A percentile compares a stretch with the other conserved stretches of the same genome.
Conservation (phyloP, 2,888 invertebrate species). For the Tipula vernalis region DNA sequence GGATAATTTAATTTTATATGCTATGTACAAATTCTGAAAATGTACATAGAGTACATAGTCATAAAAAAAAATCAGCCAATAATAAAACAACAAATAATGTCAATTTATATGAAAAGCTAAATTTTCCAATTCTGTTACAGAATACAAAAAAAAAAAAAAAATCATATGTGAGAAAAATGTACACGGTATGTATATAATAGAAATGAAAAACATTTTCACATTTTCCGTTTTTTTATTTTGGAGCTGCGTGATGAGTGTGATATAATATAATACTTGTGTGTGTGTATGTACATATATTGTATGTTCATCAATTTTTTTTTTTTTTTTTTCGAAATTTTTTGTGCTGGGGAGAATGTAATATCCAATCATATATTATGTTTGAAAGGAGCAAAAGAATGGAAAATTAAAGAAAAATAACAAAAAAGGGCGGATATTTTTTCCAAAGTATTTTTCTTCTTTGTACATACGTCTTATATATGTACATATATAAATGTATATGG, state of each 20-base stretch:
- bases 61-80: not conserved
- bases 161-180: not conserved
- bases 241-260: not conserved
- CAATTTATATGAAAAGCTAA: not conserved
- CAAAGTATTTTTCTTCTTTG: not conserved
- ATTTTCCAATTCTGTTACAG: constrained; percentile 4
- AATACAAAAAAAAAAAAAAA: not conserved
- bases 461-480: not conserved
- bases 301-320: not conserved
- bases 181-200: not conserved
- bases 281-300: not conserved
- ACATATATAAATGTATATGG: not conserved
- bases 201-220: not conserved
- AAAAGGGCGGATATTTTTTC: constrained; percentile 4
- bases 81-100: not conserved
- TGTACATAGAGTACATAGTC: not conserved
- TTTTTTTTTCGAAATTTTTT: not conserved
- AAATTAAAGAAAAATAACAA: not conserved
- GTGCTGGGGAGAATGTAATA: not conserved
- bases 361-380: constrained; percentile 4
- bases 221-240: not conserved
- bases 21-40: not conserved
- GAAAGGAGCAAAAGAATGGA: constrained; percentile 4
- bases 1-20: not conserved
- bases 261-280: not conserved